Conservation (phyloP, 2,113 vertebrate genomes). For the Centropristis striata region DNA sequence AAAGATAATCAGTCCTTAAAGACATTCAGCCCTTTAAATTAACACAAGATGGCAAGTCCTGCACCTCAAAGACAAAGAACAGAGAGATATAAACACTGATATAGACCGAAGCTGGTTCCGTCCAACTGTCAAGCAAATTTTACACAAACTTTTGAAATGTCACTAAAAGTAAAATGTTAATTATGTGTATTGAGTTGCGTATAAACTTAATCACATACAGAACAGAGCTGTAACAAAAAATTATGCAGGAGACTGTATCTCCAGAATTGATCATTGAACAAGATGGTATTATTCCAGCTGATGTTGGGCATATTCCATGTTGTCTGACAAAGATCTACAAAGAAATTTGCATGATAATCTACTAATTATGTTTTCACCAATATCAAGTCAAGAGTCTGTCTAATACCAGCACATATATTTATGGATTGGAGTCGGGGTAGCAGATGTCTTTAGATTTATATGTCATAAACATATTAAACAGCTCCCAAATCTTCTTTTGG, state of each 20-base stretch:
- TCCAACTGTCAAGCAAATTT: conserved; percentile 39
- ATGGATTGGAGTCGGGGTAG: background rate
- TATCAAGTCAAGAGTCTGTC: conserved; percentile 1
- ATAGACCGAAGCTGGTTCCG: conserved; percentile 18
- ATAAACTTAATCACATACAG: background rate
- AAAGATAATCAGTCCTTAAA: conserved; percentile 68
- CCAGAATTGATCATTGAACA: background rate
- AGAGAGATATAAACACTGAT: conserved; percentile 32
- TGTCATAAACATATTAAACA: background rate
- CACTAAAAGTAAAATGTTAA: conserved; percentile 51
- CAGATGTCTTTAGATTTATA: background rate
- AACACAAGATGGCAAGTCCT: conserved; percentile 54
- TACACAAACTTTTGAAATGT: conserved; percentile 37
- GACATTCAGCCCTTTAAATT: conserved; percentile 62
- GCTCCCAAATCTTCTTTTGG: background rate
- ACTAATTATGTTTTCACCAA: conserved; percentile 12
- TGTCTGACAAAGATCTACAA: conserved; percentile 13
- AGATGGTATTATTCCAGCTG: background rate
- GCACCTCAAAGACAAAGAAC: conserved; percentile 56
- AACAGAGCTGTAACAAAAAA: background rate
- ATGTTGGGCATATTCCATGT: conserved; percentile 11
- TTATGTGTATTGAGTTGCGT: conserved; percentile 19
- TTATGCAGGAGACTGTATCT: background rate
- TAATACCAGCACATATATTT: background rate
- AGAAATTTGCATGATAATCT: conserved; percentile 7